A percentile compares a stretch with the other conserved stretches of the same genome.
phyloP scores from a whole-genome alignment of 1,140 invertebrate genomes.

The Drosophila rhopaloa region DNA sequence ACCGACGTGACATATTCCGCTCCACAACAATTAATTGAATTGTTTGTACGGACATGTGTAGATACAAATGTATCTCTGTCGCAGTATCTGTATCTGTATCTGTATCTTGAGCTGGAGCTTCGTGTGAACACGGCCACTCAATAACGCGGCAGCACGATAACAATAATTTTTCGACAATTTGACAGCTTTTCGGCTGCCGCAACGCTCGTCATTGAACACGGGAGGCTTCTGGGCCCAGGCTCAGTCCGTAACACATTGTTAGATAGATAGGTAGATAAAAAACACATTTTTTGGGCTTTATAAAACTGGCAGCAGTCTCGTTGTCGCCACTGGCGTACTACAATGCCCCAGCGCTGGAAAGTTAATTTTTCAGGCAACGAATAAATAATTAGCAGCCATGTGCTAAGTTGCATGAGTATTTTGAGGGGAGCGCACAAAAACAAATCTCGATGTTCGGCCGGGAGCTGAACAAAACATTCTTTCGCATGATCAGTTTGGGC shows the following conservation, averaged over 20 bases:
- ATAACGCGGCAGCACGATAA: slow-evolving; percentile 74
- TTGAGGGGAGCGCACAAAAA: slow-evolving; percentile 38
- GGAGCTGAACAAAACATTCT: slow-evolving; percentile 63
- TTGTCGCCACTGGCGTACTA: slow-evolving; percentile 50
- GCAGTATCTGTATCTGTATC: slow-evolving; percentile 35
- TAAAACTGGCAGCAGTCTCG: slow-evolving; percentile 62
- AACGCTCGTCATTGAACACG: slow-evolving; percentile 37
- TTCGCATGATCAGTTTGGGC: slow-evolving; percentile 72
- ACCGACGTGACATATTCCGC: slow-evolving; percentile 57
- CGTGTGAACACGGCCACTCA: slow-evolving; percentile 78
- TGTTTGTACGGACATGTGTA: slow-evolving; percentile 77
- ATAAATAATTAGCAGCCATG: slow-evolving; percentile 78
- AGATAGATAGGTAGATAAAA: slow-evolving; percentile 38
- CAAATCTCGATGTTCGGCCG: slow-evolving; percentile 40
- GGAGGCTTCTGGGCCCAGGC: slow-evolving; percentile 21
- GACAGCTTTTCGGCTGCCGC: slow-evolving; percentile 73
- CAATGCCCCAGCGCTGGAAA: slow-evolving; percentile 46
- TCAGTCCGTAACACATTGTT: slow-evolving; percentile 33
- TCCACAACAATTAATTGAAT: slow-evolving; percentile 81
- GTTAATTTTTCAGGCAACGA: slow-evolving; percentile 84
- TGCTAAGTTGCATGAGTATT: slow-evolving; percentile 77
- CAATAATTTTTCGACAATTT: slow-evolving; percentile 77
- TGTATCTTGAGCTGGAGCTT: slow-evolving; percentile 31
- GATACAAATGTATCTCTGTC: slow-evolving; percentile 75
- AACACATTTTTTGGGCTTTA: slow-evolving; percentile 21